Conservation (phyloP, 2,113 vertebrate species). For the Cynocephalus volans region DNA sequence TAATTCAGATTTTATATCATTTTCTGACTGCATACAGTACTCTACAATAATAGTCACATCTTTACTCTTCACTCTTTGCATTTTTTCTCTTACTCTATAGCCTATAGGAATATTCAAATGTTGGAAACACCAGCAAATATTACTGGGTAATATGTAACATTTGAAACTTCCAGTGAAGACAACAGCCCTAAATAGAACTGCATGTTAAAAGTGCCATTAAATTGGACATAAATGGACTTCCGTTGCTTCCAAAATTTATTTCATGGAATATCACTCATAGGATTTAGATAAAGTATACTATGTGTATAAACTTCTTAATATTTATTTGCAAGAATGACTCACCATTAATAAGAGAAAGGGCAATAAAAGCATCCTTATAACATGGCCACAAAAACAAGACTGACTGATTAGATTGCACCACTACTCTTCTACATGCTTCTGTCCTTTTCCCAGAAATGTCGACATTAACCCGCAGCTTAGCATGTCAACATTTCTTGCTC, state of each 20-base stretch:
- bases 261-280: constrained; percentile 10
- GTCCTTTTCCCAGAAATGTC: neutral
- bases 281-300: constrained; percentile 28
- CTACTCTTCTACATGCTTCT: constrained; percentile 40
- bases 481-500: constrained; percentile 4
- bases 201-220: constrained; percentile 43
- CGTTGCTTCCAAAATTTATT: constrained; percentile 59
- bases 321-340: constrained; percentile 49
- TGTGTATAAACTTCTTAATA: neutral
- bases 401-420: neutral
- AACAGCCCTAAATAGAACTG: constrained; percentile 1
- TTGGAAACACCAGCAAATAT: constrained; percentile 50
- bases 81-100: constrained; percentile 31
- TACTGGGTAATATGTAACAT: constrained; percentile 40
- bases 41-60: constrained; percentile 4
- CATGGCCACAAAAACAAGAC: constrained; percentile 30
- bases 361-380: constrained; percentile 9
- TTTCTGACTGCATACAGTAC: constrained; percentile 63
- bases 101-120: constrained; percentile 37
- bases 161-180: constrained; percentile 46
- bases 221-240: neutral
- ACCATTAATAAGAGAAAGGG: constrained; percentile 18
- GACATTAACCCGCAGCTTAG: constrained; percentile 29
- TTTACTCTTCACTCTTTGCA: constrained; percentile 21
- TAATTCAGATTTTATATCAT: constrained; percentile 57